These are phyloP conservation scores for Sebastes elongatus DNA, from an alignment of 2,797 vertebrate species.

Conservation along the genomic window DNA sequence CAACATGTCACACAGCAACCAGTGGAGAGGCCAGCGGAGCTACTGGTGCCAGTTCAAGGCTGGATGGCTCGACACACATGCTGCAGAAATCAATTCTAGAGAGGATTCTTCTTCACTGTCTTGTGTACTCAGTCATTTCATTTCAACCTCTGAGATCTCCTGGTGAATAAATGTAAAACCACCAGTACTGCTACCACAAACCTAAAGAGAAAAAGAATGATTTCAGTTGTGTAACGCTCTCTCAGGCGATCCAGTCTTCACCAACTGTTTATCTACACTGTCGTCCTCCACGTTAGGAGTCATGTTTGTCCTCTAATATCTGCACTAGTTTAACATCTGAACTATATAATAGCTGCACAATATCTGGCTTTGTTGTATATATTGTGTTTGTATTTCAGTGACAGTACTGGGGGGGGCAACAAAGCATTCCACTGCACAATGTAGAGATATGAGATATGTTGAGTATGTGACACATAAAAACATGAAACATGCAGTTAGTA, in stretches of 20 bases:
- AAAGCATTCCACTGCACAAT: neutral
- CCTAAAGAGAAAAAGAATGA: neutral
- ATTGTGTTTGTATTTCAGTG: neutral
- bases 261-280: neutral
- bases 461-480: neutral
- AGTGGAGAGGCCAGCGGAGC: neutral
- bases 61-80: neutral
- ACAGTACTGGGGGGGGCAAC: neutral
- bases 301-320: neutral
- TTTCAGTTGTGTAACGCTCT: neutral
- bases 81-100: neutral
- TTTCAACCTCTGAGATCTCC: neutral
- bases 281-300: neutral
- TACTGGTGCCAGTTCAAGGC: neutral
- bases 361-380: neutral
- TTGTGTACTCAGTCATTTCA: neutral
- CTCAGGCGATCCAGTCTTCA: neutral
- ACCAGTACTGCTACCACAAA: neutral
- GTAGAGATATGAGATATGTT: neutral
- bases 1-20: slow-evolving; percentile 17
- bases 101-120: neutral
- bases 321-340: neutral
- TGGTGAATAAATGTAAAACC: neutral
- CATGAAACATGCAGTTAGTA: too few species aligned
- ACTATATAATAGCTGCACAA: neutral